These are phyloP conservation scores for Magallana nippona DNA, from an alignment of 2,888 invertebrate species.

Conservation along the genomic window DNA sequence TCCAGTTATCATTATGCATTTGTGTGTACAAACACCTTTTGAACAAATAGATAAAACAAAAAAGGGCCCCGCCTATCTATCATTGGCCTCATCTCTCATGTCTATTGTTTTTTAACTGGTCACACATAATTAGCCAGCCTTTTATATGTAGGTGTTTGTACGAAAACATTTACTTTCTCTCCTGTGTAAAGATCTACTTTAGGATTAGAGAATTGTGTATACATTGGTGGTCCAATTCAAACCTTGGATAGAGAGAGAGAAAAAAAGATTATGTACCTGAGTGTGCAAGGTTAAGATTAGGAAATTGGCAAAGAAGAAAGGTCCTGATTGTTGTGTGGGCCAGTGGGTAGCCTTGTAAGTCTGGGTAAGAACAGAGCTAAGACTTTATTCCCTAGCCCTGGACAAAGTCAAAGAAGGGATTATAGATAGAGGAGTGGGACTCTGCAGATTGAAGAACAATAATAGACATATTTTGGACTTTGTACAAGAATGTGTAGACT, in stretches of 20 bases:
- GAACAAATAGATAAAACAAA: background rate
- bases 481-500: background rate
- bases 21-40: background rate
- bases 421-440: background rate
- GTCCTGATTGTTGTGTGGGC: background rate
- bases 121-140: slow-evolving; percentile 4
- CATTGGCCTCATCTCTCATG: slow-evolving; percentile 4
- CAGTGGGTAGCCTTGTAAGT: background rate
- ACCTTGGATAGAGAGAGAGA: too few relatives aligned
- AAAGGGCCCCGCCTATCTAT: background rate
- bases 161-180: background rate
- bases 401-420: slow-evolving; percentile 16
- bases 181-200: slow-evolving; percentile 14
- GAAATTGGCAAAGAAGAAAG: background rate
- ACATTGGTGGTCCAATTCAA: slow-evolving; percentile 13
- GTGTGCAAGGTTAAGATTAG: slow-evolving; percentile 1
- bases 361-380: background rate
- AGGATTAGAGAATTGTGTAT: background rate
- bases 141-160: background rate
- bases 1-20: background rate
- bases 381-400: background rate
- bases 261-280: background rate
- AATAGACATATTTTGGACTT: background rate
- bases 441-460: background rate
- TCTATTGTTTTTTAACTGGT: slow-evolving; percentile 19